A percentile compares a stretch with the other conserved stretches of the same genome.
Conservation (phyloP, 2,113 vertebrate species). For the Elgaria multicarinata region DNA sequence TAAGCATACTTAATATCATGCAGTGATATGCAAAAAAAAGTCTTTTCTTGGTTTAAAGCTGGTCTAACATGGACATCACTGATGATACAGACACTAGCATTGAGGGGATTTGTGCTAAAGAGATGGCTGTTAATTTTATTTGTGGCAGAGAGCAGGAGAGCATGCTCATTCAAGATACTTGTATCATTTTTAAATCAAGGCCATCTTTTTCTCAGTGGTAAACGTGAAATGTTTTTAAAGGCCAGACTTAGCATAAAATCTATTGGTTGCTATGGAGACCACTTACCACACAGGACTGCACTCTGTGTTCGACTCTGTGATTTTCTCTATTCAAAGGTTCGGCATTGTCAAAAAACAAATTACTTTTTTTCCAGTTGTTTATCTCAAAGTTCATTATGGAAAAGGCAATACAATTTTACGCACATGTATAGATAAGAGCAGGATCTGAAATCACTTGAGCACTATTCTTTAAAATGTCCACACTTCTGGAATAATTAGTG, state of each 20-base stretch:
- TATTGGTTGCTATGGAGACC: slow-evolving; percentile 88
- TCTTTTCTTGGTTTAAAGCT: slow-evolving; percentile 43
- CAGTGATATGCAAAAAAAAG: slow-evolving; percentile 55
- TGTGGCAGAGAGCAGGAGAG: slow-evolving; percentile 72
- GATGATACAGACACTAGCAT: slow-evolving; percentile 57
- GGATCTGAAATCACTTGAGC: slow-evolving; percentile 63
- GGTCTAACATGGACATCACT: slow-evolving; percentile 56
- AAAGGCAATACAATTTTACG: slow-evolving; percentile 73
- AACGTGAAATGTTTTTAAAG: slow-evolving; percentile 91
- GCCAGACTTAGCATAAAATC: slow-evolving; percentile 89
- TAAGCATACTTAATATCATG: slow-evolving; percentile 51
- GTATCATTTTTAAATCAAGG: slow-evolving; percentile 88
- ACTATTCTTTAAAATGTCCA: slow-evolving; percentile 61
- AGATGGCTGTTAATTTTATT: slow-evolving; percentile 80
- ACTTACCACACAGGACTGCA: slow-evolving; percentile 85
- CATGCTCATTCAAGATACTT: slow-evolving; percentile 77
- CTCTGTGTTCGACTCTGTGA: slow-evolving; percentile 81
- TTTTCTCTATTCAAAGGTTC: slow-evolving; percentile 85
- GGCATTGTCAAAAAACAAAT: slow-evolving; percentile 84
- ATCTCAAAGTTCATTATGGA: slow-evolving; percentile 80
- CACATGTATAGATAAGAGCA: slow-evolving; percentile 41
- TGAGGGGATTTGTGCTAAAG: slow-evolving; percentile 65
- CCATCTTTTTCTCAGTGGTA: slow-evolving; percentile 85
- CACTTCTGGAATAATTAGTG: slow-evolving; percentile 76
- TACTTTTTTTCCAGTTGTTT: slow-evolving; percentile 81